phyloP scores from a whole-genome alignment of 2,797 vertebrate genomes.

The Phylloscopus collybita region DNA sequence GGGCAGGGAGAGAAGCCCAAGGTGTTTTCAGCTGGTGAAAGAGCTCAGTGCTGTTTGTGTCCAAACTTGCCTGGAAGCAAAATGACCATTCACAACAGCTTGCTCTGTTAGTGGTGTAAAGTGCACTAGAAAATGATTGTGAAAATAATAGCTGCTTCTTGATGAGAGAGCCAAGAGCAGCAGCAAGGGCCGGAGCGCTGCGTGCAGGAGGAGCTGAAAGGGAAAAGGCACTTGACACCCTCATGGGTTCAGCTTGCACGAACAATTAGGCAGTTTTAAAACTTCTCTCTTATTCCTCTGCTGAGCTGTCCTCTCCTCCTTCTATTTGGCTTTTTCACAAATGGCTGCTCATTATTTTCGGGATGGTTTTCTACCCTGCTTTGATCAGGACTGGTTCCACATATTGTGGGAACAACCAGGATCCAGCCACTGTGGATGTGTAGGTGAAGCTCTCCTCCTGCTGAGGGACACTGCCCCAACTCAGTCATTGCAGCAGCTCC shows the following conservation, averaged over 20 bases:
- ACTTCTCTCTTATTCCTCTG: neutral
- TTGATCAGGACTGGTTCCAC: neutral
- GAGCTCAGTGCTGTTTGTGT: neutral
- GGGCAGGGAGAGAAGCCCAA: neutral
- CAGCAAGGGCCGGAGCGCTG: fast-evolving
- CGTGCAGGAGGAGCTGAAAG: neutral
- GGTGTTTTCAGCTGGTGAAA: neutral
- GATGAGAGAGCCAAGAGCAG: constrained; percentile 15
- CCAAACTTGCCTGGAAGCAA: neutral
- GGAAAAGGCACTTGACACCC: constrained; percentile 35
- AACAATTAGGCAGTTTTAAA: constrained; percentile 17
- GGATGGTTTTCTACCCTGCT: neutral
- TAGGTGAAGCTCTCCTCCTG: neutral
- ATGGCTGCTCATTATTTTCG: neutral
- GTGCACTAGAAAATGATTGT: constrained; percentile 28
- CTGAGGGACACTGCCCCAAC: neutral
- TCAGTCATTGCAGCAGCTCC: neutral
- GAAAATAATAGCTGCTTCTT: constrained; percentile 32
- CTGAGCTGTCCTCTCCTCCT: neutral
- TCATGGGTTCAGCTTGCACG: neutral
- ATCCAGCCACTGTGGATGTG: neutral
- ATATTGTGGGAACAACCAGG: neutral
- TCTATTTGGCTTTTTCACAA: neutral
- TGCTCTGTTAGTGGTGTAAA: neutral
- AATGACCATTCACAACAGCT: constrained; percentile 11